A percentile compares a stretch with the other conserved stretches of the same genome.
Conservation (phyloP, 2,113 vertebrate species). For the Corapipo altera region DNA sequence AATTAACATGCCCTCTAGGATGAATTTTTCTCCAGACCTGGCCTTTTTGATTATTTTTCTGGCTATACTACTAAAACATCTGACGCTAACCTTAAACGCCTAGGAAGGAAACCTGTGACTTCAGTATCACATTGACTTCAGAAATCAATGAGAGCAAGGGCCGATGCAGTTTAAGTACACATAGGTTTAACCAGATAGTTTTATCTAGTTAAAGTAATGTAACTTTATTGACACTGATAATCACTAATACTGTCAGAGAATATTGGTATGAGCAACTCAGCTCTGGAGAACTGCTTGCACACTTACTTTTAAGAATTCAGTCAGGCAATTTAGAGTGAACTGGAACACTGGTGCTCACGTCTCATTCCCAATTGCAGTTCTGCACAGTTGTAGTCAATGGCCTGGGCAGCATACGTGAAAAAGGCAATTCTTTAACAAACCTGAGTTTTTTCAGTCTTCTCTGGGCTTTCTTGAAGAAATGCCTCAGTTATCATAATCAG, state of each 20-base stretch:
- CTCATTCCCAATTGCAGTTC: background rate
- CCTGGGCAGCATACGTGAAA: background rate
- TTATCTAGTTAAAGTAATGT: background rate
- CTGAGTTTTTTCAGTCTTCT: background rate
- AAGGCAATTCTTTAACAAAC: background rate
- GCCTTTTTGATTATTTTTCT: background rate
- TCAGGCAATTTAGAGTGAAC: background rate
- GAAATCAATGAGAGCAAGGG: background rate
- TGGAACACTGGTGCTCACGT: fast-evolving
- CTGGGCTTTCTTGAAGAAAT: background rate
- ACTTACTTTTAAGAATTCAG: background rate
- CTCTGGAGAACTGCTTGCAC: background rate
- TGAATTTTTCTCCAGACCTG: background rate
- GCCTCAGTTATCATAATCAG: background rate
- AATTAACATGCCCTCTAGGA: background rate
- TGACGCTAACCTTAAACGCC: background rate
- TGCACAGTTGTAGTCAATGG: background rate
- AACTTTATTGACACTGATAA: background rate
- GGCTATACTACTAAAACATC: background rate
- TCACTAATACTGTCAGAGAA: background rate
- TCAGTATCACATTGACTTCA: background rate
- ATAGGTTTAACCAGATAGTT: background rate
- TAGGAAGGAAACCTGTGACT: background rate
- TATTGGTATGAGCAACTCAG: background rate
- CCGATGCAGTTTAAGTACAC: background rate